phyloP scores from a whole-genome alignment of 2,113 vertebrate genomes.

The Saimiri boliviensis region DNA sequence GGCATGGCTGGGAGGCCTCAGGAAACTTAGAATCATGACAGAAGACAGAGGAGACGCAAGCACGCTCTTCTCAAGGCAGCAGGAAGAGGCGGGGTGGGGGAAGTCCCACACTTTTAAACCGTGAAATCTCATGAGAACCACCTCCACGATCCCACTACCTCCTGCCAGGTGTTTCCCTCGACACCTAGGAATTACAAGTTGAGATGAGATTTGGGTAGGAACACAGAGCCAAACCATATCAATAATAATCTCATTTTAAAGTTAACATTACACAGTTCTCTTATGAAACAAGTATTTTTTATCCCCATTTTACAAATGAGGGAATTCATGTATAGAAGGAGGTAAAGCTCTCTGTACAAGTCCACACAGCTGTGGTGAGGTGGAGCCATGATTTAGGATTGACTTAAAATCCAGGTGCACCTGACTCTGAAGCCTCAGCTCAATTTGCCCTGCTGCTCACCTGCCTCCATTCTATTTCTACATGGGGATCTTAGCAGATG shows the following conservation, averaged over 20 bases:
- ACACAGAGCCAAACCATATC: too few relatives aligned
- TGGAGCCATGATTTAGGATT: background rate
- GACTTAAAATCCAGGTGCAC: background rate
- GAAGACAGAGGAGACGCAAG: too few relatives aligned
- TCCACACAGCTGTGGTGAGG: background rate
- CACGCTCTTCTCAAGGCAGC: too few relatives aligned
- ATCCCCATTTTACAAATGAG: background rate
- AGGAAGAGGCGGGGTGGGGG: rapidly evolving
- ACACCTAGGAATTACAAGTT: too few relatives aligned
- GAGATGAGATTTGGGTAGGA: too few relatives aligned
- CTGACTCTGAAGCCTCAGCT: background rate
- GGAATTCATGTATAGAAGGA: background rate
- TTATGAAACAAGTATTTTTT: background rate
- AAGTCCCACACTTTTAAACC: too few relatives aligned
- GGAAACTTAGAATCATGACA: too few relatives aligned
- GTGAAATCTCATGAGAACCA: too few relatives aligned
- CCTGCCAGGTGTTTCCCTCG: too few relatives aligned
- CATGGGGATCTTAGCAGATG: background rate
- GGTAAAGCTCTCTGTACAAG: background rate
- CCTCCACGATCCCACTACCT: too few relatives aligned
- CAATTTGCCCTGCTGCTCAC: background rate
- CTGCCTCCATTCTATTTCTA: too few relatives aligned
- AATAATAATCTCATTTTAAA: background rate
- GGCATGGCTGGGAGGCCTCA: too few relatives aligned
- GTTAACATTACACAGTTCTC: background rate